phyloP scores from a whole-genome alignment of 1,140 invertebrate genomes.

The Drosophila parvula region DNA sequence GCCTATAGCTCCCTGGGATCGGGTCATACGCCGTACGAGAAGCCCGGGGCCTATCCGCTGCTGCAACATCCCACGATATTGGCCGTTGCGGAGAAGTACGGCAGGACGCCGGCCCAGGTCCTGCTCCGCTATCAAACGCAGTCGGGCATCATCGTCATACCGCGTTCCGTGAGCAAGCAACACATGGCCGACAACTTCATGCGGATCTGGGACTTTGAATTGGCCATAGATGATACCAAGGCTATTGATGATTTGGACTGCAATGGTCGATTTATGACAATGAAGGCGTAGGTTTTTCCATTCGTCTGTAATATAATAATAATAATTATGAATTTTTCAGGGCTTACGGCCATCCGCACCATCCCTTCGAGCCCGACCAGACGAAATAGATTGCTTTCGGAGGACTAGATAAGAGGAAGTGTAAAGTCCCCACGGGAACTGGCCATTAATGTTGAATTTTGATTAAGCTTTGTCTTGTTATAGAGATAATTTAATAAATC shows the following conservation, averaged over 20 bases:
- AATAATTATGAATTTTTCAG: conserved; percentile 7
- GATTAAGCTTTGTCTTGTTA: conserved; percentile 8
- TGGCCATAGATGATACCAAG: conserved; percentile 87
- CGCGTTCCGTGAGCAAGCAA: conserved; percentile 89
- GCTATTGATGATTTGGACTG: conserved; percentile 87
- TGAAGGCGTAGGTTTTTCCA: conserved; percentile 56
- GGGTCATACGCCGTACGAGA: conserved; percentile 84
- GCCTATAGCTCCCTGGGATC: conserved; percentile 93
- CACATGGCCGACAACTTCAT: conserved; percentile 90
- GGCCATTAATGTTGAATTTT: background rate
- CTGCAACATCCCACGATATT: conserved; percentile 81
- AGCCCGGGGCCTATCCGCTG: conserved; percentile 69
- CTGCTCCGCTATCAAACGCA: conserved; percentile 88
- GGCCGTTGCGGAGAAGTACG: conserved; percentile 87
- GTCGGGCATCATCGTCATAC: conserved; percentile 88
- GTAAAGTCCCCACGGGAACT: background rate
- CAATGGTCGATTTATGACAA: conserved; percentile 76
- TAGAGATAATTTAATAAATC: conserved; percentile 18
- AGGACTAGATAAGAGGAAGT: background rate
- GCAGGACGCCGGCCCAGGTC: conserved; percentile 89
- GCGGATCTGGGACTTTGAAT: conserved; percentile 89
- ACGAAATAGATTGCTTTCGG: conserved; percentile 1
- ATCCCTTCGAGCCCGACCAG: conserved; percentile 60
- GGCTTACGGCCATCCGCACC: conserved; percentile 70
- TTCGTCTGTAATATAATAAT: background rate